Base-by-base conservation (phyloP, 2,113 vertebrate species). In the Xyliphius kryptos region DNA sequence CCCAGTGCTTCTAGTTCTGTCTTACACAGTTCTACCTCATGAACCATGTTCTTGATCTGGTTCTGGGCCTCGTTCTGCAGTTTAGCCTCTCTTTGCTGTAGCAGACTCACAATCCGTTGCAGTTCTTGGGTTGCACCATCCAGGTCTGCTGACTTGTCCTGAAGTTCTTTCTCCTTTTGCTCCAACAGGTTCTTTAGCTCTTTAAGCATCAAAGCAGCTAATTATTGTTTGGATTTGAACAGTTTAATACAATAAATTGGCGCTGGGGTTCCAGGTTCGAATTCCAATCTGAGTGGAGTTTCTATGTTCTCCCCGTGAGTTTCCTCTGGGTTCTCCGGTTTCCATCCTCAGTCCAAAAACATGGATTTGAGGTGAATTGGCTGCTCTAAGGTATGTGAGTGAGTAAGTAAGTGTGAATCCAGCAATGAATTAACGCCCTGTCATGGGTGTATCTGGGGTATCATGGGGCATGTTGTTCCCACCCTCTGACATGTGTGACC, bases 11-110 rank as follows among this genome's bases (percentile, higher is more conserved):
- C 48, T 47, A 67, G 22, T 19, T 67, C 48, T 22, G 0, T 9
- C 1, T 53, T 53, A 14, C 48, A 67, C 12, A 19, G 16, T 14
- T 67, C 56, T 16, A 67, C 22, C 65, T 67, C 38, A 1, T 9
- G 1, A 2, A 36, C 14, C 49, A 60, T 13, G 48, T 46, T 20
- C n/a, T 17, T 46, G 12, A 53, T 3, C 7, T 13, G 15, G 7
- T 20, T 48, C 1, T 59, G 38, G 7, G 21, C 16, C 32, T 67
- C 20, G 19, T 32, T 20, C 5, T 58, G 19, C 15, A 44, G 2
- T 1, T 46, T 37, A 3, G 11, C 9, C 2, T 52, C 20, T 43
- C 20, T 1, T 2, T 44, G 17, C 13, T 46, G 56, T 2, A 58
- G 64, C 12, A 52, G 56, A 6, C 26, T 13, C 1, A 15, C 22